Conservation (phyloP, 1,140 invertebrate species). For the Amyelois transitella region DNA sequence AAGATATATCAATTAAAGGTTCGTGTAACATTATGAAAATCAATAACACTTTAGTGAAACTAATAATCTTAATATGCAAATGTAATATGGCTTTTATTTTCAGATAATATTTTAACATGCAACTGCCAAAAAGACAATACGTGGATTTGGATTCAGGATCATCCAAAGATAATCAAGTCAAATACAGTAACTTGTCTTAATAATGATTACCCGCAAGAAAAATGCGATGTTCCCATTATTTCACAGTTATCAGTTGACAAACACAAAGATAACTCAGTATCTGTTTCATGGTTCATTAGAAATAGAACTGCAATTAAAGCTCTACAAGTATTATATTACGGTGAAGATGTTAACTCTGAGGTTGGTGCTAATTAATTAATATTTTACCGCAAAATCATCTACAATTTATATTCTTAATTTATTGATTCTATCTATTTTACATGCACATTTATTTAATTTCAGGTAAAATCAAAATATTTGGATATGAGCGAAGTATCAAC, state of each 20-base stretch:
- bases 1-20: constrained; percentile 64
- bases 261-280: constrained; percentile 63
- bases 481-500: constrained; percentile 52
- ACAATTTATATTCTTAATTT: neutral
- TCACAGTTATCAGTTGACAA: constrained; percentile 62
- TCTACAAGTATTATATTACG: constrained; percentile 58
- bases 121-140: constrained; percentile 65
- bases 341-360: constrained; percentile 41
- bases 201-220: constrained; percentile 58
- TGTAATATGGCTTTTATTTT: too few relatives aligned
- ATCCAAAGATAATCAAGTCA: constrained; percentile 61
- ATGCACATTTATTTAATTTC: constrained; percentile 11
- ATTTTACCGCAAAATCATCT: too few relatives aligned
- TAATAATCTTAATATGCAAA: too few relatives aligned
- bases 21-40: constrained; percentile 11
- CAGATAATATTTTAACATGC: constrained; percentile 60
- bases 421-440: neutral
- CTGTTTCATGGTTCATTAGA: constrained; percentile 62
- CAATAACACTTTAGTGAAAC: too few relatives aligned
- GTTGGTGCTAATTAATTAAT: constrained; percentile 34
- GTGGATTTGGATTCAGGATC: constrained; percentile 69
- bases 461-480: constrained; percentile 56
- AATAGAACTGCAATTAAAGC: constrained; percentile 63
- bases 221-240: constrained; percentile 59
- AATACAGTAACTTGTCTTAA: constrained; percentile 48